A percentile compares a stretch with the other conserved stretches of the same genome.
Conservation (phyloP, 2,888 invertebrate species). For the Drosophila nr. medialis region DNA sequence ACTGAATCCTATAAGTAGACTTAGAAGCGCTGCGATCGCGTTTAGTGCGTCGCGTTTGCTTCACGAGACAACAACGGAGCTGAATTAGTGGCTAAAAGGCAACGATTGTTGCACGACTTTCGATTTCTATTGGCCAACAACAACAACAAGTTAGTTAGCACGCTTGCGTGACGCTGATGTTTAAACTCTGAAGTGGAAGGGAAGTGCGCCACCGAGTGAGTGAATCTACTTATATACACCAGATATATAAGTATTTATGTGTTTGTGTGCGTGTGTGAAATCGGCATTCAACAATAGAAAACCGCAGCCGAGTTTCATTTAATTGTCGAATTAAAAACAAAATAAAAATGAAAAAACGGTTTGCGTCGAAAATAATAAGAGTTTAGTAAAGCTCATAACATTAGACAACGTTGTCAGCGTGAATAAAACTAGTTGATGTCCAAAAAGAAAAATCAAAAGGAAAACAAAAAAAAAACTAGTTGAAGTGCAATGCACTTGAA, state of each 20-base stretch:
- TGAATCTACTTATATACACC: constrained; percentile 15
- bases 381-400: background rate
- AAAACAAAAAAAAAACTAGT: constrained; percentile 34
- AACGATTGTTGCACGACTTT: constrained; percentile 29
- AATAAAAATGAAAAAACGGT: constrained; percentile 13
- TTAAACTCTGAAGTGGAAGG: constrained; percentile 24
- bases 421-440: constrained; percentile 16
- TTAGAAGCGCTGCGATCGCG: constrained; percentile 68
- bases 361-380: background rate
- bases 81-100: constrained; percentile 5
- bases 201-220: constrained; percentile 36
- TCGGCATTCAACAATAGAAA: constrained; percentile 12
- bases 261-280: constrained; percentile 2
- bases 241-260: constrained; percentile 1
- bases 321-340: background rate
- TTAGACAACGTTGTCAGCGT: constrained; percentile 1
- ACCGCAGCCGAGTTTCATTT: constrained; percentile 15
- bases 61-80: constrained; percentile 49
- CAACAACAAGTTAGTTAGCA: constrained; percentile 43
- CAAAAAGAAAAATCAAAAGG: background rate
- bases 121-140: constrained; percentile 49
- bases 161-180: constrained; percentile 55
- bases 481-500: constrained; percentile 57
- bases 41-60: constrained; percentile 76
- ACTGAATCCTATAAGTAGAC: constrained; percentile 75